Conservation (phyloP, 2,113 vertebrate genomes). For the Turnix velox region DNA sequence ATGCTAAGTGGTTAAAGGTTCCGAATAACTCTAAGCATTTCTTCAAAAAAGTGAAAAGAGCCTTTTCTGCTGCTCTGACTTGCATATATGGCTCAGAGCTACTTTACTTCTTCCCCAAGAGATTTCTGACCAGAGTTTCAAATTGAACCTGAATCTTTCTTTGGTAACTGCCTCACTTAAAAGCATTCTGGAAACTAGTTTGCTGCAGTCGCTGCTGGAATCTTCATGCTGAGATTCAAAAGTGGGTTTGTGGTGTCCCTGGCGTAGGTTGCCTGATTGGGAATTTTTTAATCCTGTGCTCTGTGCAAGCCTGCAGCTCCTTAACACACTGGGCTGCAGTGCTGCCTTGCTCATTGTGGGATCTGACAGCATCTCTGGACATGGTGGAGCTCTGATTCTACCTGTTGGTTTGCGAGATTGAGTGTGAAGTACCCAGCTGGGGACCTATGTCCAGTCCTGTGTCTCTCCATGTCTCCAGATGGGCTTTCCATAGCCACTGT, state of each 20-base stretch:
- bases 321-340: neutral
- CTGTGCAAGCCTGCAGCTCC: neutral
- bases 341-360: neutral
- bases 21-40: neutral
- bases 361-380: neutral
- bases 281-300: neutral
- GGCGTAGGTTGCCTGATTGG: neutral
- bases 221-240: neutral
- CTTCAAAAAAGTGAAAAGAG: neutral
- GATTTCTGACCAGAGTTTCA: neutral
- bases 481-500: neutral
- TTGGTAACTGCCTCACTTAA: neutral
- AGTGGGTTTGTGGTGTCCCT: neutral
- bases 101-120: neutral
- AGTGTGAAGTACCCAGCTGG: accelerated
- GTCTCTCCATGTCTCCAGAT: neutral
- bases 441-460: neutral
- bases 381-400: neutral
- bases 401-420: neutral
- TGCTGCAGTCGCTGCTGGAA: neutral
- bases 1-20: neutral
- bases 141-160: neutral
- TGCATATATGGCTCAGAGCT: neutral
- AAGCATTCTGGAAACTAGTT: neutral
- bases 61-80: neutral